A percentile compares a stretch with the other conserved stretches of the same genome.
Conservation (phyloP, 2,888 invertebrate species). For the Sycophila texana region DNA sequence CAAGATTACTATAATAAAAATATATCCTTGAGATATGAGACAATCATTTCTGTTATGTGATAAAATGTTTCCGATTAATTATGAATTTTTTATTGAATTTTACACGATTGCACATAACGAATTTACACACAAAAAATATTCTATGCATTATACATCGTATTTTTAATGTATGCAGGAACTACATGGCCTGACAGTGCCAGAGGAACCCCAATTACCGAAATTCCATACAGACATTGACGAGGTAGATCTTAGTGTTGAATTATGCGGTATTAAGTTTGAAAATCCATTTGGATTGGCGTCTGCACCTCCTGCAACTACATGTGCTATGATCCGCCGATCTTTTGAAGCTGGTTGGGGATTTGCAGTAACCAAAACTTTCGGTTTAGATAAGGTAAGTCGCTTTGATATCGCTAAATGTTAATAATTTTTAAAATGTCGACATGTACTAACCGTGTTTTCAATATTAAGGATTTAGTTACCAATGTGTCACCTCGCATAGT, state of each 20-base stretch:
- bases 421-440: background rate
- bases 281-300: slow-evolving; percentile 99
- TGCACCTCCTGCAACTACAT: slow-evolving; percentile 95
- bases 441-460: slow-evolving; percentile 8
- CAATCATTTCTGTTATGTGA: too few species aligned
- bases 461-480: slow-evolving; percentile 90
- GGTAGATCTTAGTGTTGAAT: slow-evolving; percentile 94
- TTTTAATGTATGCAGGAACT: slow-evolving; percentile 63
- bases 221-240: slow-evolving; percentile 95
- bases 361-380: slow-evolving; percentile 97
- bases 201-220: slow-evolving; percentile 87
- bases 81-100: too few species aligned
- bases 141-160: slow-evolving; percentile 1
- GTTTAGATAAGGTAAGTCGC: slow-evolving; percentile 89
- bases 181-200: slow-evolving; percentile 78
- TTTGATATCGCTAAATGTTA: background rate
- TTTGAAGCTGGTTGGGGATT: slow-evolving; percentile 99
- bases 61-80: too few species aligned
- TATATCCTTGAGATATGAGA: too few species aligned
- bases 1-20: too few species aligned
- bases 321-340: slow-evolving; percentile 95
- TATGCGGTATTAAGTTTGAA: slow-evolving; percentile 95
- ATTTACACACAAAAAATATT: too few species aligned
- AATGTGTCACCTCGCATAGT: slow-evolving; percentile 98
- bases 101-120: too few species aligned